These are phyloP conservation scores for Eupithecia centaureata DNA, from an alignment of 2,888 invertebrate species.

Conservation along the genomic window DNA sequence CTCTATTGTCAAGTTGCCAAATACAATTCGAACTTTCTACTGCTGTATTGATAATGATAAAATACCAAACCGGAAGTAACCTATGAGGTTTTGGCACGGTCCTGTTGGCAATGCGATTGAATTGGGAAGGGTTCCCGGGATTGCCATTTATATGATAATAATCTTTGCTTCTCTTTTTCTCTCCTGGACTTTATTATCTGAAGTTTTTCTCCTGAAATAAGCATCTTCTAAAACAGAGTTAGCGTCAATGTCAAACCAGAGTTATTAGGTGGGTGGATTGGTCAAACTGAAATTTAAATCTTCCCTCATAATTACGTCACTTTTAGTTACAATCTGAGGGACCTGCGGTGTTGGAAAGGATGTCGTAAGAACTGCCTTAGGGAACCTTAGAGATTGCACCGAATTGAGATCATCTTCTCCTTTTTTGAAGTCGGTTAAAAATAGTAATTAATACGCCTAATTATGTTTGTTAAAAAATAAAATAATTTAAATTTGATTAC, in stretches of 20 bases:
- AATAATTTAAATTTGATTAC: too few species aligned
- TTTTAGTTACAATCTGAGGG: too few species aligned
- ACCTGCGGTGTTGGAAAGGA: too few species aligned
- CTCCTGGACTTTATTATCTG: not conserved
- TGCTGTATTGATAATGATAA: slow-evolving; percentile 11
- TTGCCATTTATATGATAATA: slow-evolving; percentile 9
- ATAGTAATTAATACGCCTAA: too few species aligned
- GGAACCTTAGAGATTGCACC: too few species aligned
- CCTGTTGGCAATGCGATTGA: slow-evolving; percentile 7
- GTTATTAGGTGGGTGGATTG: too few species aligned
- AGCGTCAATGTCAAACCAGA: not conserved
- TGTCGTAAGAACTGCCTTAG: too few species aligned
- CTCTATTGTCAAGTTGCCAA: slow-evolving; percentile 21
- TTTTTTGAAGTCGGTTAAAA: too few species aligned
- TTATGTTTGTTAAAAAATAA: too few species aligned
- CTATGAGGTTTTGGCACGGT: slow-evolving; percentile 14
- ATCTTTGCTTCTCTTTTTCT: not conserved
- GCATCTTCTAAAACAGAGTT: not conserved
- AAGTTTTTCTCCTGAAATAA: not conserved
- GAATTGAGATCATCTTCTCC: too few species aligned
- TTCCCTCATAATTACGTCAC: too few species aligned
- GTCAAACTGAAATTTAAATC: too few species aligned
- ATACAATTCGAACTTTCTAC: slow-evolving; percentile 1
- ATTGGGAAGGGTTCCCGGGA: not conserved
- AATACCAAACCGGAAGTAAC: slow-evolving; percentile 1